These are phyloP conservation scores for Hesperophylax magnus DNA, from an alignment of 1,140 invertebrate genomes.

Conservation along the genomic window DNA sequence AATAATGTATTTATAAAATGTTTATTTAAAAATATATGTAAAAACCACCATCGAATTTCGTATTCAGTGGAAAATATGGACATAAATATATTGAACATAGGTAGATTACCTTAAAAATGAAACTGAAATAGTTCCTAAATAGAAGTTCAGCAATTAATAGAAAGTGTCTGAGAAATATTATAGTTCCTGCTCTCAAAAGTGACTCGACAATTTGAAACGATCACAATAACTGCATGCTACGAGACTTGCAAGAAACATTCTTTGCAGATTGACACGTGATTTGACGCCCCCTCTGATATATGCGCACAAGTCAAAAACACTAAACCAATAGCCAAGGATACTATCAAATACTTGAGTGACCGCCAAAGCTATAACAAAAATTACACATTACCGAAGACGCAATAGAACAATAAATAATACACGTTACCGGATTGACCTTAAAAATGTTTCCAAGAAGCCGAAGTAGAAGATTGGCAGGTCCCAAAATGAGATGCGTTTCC, in stretches of 20 bases:
- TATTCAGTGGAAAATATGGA: no score
- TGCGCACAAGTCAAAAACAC: constrained; percentile 9
- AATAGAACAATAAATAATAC: constrained; percentile 1
- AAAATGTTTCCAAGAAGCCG: not conserved
- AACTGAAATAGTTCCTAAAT: no score
- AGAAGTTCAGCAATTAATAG: no score
- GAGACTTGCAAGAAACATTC: not conserved
- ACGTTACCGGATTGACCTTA: constrained; percentile 8
- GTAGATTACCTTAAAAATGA: no score
- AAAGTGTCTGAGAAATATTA: no score
- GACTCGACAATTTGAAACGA: no score
- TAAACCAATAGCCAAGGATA: constrained; percentile 28
- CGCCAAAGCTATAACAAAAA: constrained; percentile 22
- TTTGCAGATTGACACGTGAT: not conserved
- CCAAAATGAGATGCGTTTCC: constrained; percentile 14
- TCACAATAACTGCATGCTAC: no score
- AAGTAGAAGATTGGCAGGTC: not conserved
- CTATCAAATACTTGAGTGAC: constrained; percentile 26
- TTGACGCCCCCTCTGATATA: constrained; percentile 2
- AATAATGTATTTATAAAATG: no score
- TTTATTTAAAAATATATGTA: no score
- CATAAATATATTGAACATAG: no score
- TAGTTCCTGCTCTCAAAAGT: no score
- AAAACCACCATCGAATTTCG: no score
- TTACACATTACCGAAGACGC: constrained; percentile 3